Evolutionary conservation across 2,888 invertebrate genomes (phyloP), one percentile per base, ranked within the genome.

Genomic region (Apeira syringaria): DNA sequence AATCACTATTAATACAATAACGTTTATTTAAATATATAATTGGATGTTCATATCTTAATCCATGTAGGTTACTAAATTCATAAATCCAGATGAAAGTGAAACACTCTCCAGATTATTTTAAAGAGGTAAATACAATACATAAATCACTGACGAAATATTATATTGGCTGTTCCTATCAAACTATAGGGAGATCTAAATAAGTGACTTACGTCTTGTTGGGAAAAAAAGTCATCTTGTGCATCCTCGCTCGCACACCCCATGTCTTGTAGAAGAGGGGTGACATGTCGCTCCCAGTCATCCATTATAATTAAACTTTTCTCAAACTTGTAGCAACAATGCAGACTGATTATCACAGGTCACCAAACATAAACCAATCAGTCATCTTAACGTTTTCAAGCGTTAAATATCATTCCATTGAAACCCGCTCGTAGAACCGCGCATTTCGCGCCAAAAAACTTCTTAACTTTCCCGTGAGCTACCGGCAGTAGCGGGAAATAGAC

Each of bases 271-370:
- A 91, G 87, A 30, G 91, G 91, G 44, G 91, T 90, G 51, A 91
- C 91, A 68, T 92, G 91, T 59, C 91, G 86, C 77, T 92, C 92
- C 92, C 92, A 92, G 74, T 91, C 91, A 81, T 91, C 91, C 90
- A 90, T 89, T 72, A 73, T 81, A 65, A 70, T 52, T 39, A 62
- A 73, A 72, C 67, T 74, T 64, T 57, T 60, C 64, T 67, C 66
- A 63, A 67, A 64, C 61, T 58, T 64, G 59, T 61, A 61, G 54
- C 53, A 51, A 44, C 53, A 68, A 61, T 62, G 65, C 67, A 65
- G 73, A 69, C 64, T 59, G 69, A 68, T 56, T 67, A 76, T 68
- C 80, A 81, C 82, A 76, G 70, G 68, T 74, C 82, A 83, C 84
- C 66, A 74, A 71, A 68, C 68, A 67, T 46, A 53, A 69, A 71